Conservation (phyloP, 2,888 invertebrate genomes). For the Conus canariensis region DNA sequence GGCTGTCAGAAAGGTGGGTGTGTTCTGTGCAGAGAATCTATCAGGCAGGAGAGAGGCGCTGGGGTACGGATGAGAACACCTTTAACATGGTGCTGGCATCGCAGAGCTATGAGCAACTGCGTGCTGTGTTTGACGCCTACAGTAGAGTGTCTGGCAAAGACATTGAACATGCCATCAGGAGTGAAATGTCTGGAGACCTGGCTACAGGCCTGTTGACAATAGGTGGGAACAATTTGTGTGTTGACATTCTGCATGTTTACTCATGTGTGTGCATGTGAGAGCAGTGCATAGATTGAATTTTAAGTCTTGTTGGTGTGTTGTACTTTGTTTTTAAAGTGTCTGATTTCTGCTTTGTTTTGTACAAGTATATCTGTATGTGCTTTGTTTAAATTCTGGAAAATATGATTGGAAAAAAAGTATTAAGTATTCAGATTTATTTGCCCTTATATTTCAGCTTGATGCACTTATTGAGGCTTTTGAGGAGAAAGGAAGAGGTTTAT, state of each 20-base stretch:
- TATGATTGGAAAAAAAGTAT: no score
- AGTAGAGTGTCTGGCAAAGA: constrained; percentile 83
- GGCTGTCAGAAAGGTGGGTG: no score
- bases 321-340: neutral
- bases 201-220: constrained; percentile 72
- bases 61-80: constrained; percentile 77
- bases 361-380: neutral
- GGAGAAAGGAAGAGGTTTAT: no score
- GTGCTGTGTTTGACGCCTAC: constrained; percentile 86
- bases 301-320: neutral
- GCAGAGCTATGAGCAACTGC: constrained; percentile 92
- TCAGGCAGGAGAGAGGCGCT: constrained; percentile 75
- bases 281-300: no score
- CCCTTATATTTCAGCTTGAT: no score
- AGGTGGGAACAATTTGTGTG: constrained; percentile 56
- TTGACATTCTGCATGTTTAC: neutral
- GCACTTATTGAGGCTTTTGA: no score
- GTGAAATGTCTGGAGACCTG: constrained; percentile 73
- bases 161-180: constrained; percentile 71
- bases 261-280: neutral
- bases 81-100: constrained; percentile 79
- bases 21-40: constrained; percentile 58
- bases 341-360: neutral
- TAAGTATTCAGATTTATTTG: no score
- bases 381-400: no score